phyloP scores from a whole-genome alignment of 2,888 invertebrate genomes.

The Epicampocera succincta region DNA sequence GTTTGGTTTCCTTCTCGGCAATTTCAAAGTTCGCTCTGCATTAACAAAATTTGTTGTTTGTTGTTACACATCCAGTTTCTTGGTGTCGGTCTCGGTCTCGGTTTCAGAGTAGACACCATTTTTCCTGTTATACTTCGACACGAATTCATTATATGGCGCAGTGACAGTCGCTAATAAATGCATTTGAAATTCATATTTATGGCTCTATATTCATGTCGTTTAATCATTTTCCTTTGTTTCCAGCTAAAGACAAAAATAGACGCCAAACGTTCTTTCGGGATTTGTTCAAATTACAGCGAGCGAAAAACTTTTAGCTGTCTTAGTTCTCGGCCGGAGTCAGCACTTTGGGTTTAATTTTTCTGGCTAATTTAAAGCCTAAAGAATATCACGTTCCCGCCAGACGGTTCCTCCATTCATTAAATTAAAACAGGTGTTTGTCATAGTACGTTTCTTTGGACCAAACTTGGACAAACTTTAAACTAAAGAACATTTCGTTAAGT shows the following conservation, averaged over 20 bases:
- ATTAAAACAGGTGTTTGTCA: too few relatives aligned
- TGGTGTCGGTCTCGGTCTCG: not conserved
- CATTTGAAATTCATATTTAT: constrained; percentile 69
- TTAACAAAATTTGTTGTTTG: too few relatives aligned
- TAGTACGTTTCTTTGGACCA: too few relatives aligned
- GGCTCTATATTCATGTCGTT: constrained; percentile 64
- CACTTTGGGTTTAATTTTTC: too few relatives aligned
- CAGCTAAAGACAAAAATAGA: constrained; percentile 12
- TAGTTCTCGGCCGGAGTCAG: too few relatives aligned
- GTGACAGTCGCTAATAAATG: constrained; percentile 69
- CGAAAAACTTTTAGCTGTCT: too few relatives aligned
- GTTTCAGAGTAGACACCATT: constrained; percentile 29
- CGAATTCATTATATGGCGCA: constrained; percentile 52
- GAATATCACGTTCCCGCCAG: too few relatives aligned
- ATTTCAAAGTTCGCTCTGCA: too few relatives aligned
- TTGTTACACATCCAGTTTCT: not conserved
- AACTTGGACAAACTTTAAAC: too few relatives aligned
- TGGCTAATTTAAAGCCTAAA: too few relatives aligned
- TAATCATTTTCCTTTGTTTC: constrained; percentile 41
- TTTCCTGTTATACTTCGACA: not conserved
- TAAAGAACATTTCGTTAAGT: constrained; percentile 42
- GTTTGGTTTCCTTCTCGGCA: too few relatives aligned
- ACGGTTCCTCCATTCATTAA: too few relatives aligned
- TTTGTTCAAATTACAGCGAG: not conserved
- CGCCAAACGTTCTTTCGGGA: constrained; percentile 15